Evolutionary conservation across 2,113 vertebrate species (phyloP).

Genomic region (Chaetodon trifascialis): DNA sequence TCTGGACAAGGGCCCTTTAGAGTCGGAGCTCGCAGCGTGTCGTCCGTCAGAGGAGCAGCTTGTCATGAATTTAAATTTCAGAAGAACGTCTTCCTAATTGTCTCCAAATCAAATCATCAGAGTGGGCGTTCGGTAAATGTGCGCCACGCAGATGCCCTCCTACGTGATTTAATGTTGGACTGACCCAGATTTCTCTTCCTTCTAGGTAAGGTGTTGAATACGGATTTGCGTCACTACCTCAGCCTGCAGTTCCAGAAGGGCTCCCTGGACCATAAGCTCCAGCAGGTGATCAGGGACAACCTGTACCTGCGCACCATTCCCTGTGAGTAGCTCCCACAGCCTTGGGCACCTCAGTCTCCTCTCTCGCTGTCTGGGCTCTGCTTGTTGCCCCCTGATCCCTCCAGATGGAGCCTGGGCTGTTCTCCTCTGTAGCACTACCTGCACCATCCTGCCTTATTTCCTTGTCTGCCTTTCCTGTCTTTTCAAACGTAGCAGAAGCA

Average conservation of each 20-base stretch:
- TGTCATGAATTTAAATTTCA: background rate
- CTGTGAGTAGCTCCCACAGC: conserved; percentile 88
- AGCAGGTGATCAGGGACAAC: conserved; percentile 99
- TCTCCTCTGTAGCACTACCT: conserved; percentile 26
- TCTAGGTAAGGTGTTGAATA: conserved; percentile 97
- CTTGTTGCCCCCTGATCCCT: conserved; percentile 31
- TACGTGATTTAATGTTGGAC: conserved; percentile 7
- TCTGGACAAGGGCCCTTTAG: background rate
- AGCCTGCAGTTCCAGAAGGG: conserved; percentile 99
- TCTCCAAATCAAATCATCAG: background rate
- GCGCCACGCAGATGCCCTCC: background rate
- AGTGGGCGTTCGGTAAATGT: conserved; percentile 1
- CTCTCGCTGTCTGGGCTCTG: conserved; percentile 23
- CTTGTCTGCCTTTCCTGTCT: too few species aligned
- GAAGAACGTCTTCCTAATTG: conserved; percentile 10
- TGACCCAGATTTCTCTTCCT: conserved; percentile 50
- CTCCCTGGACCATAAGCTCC: conserved; percentile 97
- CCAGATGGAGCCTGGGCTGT: conserved; percentile 41
- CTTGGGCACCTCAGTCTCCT: background rate
- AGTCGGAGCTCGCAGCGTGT: background rate
- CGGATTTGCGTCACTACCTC: conserved; percentile 97
- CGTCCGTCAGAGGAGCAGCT: background rate
- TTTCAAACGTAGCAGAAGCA: conserved; percentile 8
- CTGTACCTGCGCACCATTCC: conserved; percentile 98
- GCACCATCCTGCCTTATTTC: background rate